Conservation (phyloP, 2,888 invertebrate species). For the Pristionchus fissidentatus region DNA sequence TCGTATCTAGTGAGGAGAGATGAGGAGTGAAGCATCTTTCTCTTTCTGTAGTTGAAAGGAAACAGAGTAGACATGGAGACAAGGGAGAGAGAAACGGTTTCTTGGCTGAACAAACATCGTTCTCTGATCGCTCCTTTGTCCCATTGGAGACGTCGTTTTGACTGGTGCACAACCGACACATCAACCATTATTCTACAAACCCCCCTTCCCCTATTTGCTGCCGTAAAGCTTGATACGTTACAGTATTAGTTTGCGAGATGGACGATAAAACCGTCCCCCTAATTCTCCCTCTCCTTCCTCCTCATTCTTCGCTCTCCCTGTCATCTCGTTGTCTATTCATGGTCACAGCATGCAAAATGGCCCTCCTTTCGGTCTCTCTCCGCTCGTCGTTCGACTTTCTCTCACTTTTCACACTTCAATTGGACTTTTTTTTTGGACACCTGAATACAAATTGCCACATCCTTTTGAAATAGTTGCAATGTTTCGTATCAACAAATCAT, state of each 20-base stretch:
- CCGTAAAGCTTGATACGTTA: not conserved
- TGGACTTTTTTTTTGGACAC: too few relatives aligned
- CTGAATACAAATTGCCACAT: too few relatives aligned
- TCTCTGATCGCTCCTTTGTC: constrained; percentile 9
- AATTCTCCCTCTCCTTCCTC: not conserved
- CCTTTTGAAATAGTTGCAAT: too few relatives aligned
- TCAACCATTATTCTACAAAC: not conserved
- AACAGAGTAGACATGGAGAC: not conserved
- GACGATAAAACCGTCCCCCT: constrained; percentile 9
- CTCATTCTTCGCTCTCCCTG: constrained; percentile 8
- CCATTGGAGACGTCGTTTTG: too few relatives aligned
- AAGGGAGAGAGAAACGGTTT: not conserved
- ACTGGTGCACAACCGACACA: too few relatives aligned
- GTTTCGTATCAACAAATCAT: too few relatives aligned
- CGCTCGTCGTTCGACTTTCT: not conserved
- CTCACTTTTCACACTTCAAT: not conserved
- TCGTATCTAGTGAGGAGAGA: not conserved
- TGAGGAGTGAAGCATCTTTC: not conserved
- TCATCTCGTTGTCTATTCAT: constrained; percentile 28
- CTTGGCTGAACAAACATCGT: constrained; percentile 17
- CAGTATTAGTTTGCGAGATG: not conserved
- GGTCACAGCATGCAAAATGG: constrained; percentile 15
- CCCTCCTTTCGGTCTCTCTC: not conserved
- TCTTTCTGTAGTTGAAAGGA: not conserved
- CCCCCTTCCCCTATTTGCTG: not conserved